These are phyloP conservation scores for Tachystola acroxantha DNA, from an alignment of 2,888 invertebrate species.

Conservation along the genomic window DNA sequence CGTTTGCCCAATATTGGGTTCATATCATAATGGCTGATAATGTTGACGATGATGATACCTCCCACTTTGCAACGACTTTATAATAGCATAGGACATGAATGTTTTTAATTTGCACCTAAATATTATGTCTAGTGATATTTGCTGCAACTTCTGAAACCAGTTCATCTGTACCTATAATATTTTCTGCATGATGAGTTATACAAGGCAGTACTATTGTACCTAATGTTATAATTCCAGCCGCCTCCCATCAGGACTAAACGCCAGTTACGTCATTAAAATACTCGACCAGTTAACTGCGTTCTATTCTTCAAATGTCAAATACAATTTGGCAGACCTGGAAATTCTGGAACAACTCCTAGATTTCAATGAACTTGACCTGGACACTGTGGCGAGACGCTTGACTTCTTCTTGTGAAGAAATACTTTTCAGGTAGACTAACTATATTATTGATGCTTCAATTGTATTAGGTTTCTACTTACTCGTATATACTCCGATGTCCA, in stretches of 20 bases:
- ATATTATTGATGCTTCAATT: too few relatives aligned
- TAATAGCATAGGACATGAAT: too few relatives aligned
- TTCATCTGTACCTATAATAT: neutral
- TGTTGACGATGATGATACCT: too few relatives aligned
- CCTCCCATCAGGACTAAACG: constrained; percentile 33
- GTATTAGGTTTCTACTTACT: too few relatives aligned
- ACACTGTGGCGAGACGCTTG: constrained; percentile 28
- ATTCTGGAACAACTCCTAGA: constrained; percentile 34
- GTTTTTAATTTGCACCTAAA: too few relatives aligned
- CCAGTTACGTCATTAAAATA: constrained; percentile 21
- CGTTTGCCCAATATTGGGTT: too few relatives aligned
- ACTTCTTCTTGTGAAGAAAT: constrained; percentile 44
- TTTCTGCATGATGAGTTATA: neutral
- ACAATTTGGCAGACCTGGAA: constrained; percentile 26
- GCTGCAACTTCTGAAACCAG: neutral
- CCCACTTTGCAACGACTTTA: too few relatives aligned
- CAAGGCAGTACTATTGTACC: too few relatives aligned
- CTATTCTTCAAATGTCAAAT: constrained; percentile 36
- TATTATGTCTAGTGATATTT: too few relatives aligned
- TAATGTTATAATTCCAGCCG: constrained; percentile 25
- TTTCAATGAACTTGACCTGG: constrained; percentile 35
- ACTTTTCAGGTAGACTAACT: constrained; percentile 47
- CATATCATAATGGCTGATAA: too few relatives aligned
- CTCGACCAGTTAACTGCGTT: constrained; percentile 45
- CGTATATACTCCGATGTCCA: too few relatives aligned